Evolutionary conservation across 2,797 vertebrate species (phyloP).

Genomic region (Ficedula albicollis): DNA sequence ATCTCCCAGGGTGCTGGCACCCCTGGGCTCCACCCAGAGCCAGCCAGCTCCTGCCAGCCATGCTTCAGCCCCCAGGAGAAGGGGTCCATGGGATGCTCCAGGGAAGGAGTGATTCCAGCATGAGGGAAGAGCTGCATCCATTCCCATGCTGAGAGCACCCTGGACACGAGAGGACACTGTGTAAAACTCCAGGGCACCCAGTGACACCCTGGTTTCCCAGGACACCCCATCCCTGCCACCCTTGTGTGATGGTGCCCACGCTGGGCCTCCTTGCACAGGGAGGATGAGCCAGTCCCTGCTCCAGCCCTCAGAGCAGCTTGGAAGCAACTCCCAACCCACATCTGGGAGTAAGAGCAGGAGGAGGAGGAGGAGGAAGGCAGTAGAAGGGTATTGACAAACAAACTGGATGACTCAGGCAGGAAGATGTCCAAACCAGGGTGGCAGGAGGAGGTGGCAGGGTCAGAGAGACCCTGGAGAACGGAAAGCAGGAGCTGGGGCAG

Average conservation of each 20-base stretch:
- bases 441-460: neutral
- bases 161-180: neutral
- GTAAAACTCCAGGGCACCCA: neutral
- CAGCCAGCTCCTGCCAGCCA: neutral
- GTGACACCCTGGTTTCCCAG: neutral
- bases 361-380: neutral
- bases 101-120: neutral
- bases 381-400: neutral
- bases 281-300: neutral
- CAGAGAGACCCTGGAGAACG: accelerated
- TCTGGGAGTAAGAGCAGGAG: neutral
- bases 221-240: neutral
- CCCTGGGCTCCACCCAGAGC: accelerated
- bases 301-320: neutral
- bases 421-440: neutral
- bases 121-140: neutral
- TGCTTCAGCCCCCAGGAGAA: accelerated
- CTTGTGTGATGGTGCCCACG: accelerated
- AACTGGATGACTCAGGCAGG: neutral
- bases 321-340: neutral
- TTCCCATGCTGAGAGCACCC: neutral
- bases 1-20: neutral
- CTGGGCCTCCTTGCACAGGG: neutral
- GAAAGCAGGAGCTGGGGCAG: neutral
- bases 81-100: neutral